phyloP scores from a whole-genome alignment of 2,113 vertebrate species.

The Micromys minutus region DNA sequence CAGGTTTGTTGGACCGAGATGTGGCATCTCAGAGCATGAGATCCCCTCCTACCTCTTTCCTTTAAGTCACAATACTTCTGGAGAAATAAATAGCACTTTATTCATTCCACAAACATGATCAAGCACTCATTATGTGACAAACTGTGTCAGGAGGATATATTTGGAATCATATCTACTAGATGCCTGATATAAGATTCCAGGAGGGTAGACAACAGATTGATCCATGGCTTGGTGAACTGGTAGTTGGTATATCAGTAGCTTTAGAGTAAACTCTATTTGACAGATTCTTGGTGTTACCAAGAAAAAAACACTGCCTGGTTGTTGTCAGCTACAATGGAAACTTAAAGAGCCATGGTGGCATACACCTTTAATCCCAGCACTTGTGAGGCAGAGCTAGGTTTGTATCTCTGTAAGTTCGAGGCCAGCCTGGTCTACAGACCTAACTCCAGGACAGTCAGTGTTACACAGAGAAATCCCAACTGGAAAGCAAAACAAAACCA shows the following conservation, averaged over 20 bases:
- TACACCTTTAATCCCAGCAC: not conserved
- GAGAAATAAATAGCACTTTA: not conserved
- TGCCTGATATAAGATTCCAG: not conserved
- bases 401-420: not conserved
- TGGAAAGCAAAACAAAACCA: not conserved
- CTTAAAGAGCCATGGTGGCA: not conserved
- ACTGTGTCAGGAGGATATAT: not conserved
- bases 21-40: not conserved
- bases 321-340: not conserved
- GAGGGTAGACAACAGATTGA: not conserved
- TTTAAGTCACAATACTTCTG: not conserved
- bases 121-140: not conserved
- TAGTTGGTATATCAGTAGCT: not conserved
- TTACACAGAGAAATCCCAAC: not conserved
- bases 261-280: constrained; percentile 5
- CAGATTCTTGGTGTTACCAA: not conserved
- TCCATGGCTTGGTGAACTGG: not conserved
- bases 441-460: not conserved
- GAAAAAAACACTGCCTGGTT: not conserved
- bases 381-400: not conserved
- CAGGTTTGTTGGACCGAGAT: not conserved
- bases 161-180: not conserved
- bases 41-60: not conserved
- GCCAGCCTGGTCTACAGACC: not conserved
- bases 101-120: not conserved